A percentile compares a stretch with the other conserved stretches of the same genome.
Conservation (phyloP, 2,113 vertebrate species). For the Syngnathoides biaculeatus region DNA sequence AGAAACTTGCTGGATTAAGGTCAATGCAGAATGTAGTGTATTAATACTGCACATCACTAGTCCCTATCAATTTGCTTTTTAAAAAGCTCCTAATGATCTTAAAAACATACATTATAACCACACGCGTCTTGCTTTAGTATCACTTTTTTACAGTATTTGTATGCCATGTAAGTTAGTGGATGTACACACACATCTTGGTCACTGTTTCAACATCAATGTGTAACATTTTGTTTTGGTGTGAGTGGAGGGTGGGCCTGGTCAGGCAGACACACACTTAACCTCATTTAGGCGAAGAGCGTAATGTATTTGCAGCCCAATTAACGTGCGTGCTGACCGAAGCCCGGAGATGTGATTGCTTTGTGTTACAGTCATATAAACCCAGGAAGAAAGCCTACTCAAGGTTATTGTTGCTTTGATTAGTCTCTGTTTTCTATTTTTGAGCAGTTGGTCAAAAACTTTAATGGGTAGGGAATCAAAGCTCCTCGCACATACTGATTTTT, state of each 20-base stretch:
- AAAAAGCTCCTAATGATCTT: no score
- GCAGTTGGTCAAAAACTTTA: neutral
- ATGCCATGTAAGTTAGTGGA: neutral
- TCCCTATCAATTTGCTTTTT: no score
- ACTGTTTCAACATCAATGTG: neutral
- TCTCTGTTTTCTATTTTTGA: neutral
- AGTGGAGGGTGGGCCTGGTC: constrained; percentile 18
- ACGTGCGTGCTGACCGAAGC: constrained; percentile 36
- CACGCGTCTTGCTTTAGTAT: neutral
- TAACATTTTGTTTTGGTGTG: constrained; percentile 6
- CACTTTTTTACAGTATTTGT: neutral
- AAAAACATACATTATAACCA: no score
- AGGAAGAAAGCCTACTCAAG: neutral
- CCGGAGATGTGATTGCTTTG: constrained; percentile 26
- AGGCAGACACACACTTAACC: constrained; percentile 44
- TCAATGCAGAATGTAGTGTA: no score
- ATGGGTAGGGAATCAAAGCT: no score
- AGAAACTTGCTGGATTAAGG: no score
- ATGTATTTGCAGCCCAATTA: constrained; percentile 62
- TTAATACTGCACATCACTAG: no score
- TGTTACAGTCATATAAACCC: constrained; percentile 13
- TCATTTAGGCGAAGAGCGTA: constrained; percentile 42
- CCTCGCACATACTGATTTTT: no score
- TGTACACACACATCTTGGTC: neutral
- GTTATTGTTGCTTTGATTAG: neutral